Conservation (phyloP, 2,888 invertebrate genomes). For the Orgyia antiqua region DNA sequence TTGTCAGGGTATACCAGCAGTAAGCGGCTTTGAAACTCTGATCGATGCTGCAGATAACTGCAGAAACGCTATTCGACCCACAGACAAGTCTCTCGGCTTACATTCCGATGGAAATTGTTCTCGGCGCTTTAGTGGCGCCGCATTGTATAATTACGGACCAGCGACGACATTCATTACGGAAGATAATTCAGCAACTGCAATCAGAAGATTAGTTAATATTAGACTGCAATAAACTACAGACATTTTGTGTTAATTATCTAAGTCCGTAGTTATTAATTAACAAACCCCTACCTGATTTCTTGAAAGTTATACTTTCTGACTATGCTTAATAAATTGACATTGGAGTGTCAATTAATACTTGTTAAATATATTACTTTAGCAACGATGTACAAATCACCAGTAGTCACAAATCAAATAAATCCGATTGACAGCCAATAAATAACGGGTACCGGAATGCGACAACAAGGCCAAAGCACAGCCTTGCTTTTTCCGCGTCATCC, state of each 20-base stretch:
- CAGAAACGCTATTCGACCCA: constrained; percentile 60
- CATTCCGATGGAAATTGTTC: constrained; percentile 62
- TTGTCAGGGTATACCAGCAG: constrained; percentile 44
- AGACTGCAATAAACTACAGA: constrained; percentile 34
- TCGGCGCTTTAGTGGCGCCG: constrained; percentile 60
- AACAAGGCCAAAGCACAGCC: constrained; percentile 70
- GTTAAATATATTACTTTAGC: constrained; percentile 23
- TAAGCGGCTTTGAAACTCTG: constrained; percentile 34
- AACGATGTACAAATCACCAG: constrained; percentile 14
- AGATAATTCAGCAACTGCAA: constrained; percentile 64
- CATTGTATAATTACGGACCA: constrained; percentile 59
- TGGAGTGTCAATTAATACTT: constrained; percentile 32
- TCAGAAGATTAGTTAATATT: constrained; percentile 60
- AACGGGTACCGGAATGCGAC: constrained; percentile 57
- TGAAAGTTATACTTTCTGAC: constrained; percentile 30
- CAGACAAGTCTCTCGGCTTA: constrained; percentile 41
- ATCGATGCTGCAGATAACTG: constrained; percentile 44
- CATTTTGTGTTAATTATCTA: no score
- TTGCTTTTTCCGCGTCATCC: constrained; percentile 72
- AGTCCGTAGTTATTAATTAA: no score
- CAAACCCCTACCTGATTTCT: no score
- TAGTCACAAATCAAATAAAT: constrained; percentile 44
- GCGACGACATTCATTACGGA: constrained; percentile 66
- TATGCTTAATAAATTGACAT: constrained; percentile 33
- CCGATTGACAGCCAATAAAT: constrained; percentile 53